Evolutionary conservation across 1,140 invertebrate species (phyloP).

Genomic region (Bombus terrestris): DNA sequence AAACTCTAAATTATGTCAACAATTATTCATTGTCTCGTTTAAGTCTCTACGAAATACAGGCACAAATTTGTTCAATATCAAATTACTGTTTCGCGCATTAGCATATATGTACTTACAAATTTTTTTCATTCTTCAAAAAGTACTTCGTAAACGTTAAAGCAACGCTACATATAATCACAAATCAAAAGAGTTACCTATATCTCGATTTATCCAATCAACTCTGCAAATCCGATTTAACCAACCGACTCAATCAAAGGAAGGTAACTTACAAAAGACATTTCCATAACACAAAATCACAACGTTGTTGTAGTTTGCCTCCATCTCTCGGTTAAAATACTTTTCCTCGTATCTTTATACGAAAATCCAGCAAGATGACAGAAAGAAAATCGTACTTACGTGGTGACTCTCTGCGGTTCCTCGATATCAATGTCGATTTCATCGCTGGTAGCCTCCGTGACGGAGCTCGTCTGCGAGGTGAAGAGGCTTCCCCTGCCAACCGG

Average conservation of each 20-base stretch:
- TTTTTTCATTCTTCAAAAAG: neutral
- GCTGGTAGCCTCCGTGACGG: constrained; percentile 87
- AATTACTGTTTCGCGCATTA: neutral
- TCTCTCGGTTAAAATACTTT: too few relatives aligned
- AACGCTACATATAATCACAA: neutral
- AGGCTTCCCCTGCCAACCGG: constrained; percentile 81
- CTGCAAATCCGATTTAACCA: too few relatives aligned
- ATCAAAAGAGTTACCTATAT: neutral
- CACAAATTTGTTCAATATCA: too few relatives aligned
- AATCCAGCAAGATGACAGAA: neutral
- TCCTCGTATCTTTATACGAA: neutral
- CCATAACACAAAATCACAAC: neutral
- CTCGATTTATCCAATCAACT: neutral
- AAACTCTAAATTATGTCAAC: neutral
- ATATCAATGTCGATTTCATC: constrained; percentile 88
- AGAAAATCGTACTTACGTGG: constrained; percentile 83
- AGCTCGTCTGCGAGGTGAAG: constrained; percentile 87
- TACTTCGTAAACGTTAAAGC: neutral
- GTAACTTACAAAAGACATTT: neutral
- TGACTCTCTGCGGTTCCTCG: constrained; percentile 86
- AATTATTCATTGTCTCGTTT: neutral
- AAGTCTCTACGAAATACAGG: neutral
- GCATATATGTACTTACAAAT: neutral
- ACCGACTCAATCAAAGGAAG: too few relatives aligned
- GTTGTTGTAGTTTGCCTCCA: too few relatives aligned